phyloP scores from a whole-genome alignment of 2,797 vertebrate genomes.

The Calcarius lapponicus region DNA sequence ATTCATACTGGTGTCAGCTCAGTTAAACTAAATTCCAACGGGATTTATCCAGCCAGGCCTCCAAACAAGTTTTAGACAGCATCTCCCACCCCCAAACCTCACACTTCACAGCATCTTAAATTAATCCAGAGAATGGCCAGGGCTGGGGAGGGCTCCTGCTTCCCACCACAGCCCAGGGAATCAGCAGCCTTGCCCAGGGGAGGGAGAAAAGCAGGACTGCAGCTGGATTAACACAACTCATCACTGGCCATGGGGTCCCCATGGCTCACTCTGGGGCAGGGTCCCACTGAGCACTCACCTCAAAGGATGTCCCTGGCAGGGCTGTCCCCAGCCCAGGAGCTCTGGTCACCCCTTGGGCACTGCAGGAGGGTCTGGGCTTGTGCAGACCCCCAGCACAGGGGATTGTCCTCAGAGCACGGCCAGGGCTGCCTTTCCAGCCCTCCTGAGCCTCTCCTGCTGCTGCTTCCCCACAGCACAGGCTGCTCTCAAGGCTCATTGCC shows the following conservation, averaged over 20 bases:
- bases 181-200: background rate
- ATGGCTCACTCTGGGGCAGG: fast-evolving
- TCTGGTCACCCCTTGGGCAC: background rate
- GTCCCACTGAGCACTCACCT: background rate
- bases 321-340: background rate
- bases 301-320: background rate
- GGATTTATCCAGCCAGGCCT: slow-evolving; percentile 47
- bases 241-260: fast-evolving
- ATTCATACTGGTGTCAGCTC: slow-evolving; percentile 37
- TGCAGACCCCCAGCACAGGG: background rate
- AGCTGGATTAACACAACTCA: background rate
- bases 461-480: background rate
- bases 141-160: background rate
- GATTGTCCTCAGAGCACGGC: background rate
- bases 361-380: background rate
- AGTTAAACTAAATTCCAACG: slow-evolving; percentile 32
- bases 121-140: background rate
- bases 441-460: background rate
- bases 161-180: background rate
- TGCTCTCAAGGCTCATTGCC: background rate
- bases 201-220: background rate
- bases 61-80: background rate
- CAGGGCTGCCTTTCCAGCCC: background rate
- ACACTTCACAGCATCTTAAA: slow-evolving; percentile 25
- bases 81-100: background rate